phyloP scores from a whole-genome alignment of 2,888 invertebrate genomes.

The Plebejus melissa region DNA sequence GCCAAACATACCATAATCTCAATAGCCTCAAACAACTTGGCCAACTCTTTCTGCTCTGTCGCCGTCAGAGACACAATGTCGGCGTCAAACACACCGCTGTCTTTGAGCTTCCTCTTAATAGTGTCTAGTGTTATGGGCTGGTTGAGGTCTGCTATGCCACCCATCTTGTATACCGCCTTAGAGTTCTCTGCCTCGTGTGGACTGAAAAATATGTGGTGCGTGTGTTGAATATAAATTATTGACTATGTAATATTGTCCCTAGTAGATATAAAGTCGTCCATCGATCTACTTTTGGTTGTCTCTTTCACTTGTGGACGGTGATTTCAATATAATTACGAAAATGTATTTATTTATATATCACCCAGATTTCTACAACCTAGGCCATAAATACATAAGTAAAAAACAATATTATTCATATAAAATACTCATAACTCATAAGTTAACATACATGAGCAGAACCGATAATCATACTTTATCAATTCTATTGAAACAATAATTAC shows the following conservation, averaged over 20 bases:
- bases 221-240: no score
- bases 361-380: no score
- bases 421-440: no score
- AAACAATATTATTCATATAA: no score
- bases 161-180: conserved; percentile 44
- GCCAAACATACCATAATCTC: conserved; percentile 59
- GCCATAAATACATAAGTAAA: no score
- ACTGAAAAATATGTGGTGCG: conserved; percentile 30
- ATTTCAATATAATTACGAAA: no score
- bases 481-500: background rate
- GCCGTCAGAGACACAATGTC: conserved; percentile 45
- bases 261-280: no score
- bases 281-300: no score
- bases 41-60: conserved; percentile 57
- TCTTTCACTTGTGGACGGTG: no score
- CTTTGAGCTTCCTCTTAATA: conserved; percentile 55
- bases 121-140: conserved; percentile 51
- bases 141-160: conserved; percentile 48
- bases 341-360: no score
- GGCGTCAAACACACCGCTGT: conserved; percentile 54
- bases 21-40: conserved; percentile 57
- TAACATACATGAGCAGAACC: background rate
- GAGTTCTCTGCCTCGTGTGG: conserved; percentile 39
- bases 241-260: no score
- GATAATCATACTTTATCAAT: background rate